These are phyloP conservation scores for Mesoclemmys tuberculata DNA, from an alignment of 2,113 vertebrate species.

Conservation along the genomic window DNA sequence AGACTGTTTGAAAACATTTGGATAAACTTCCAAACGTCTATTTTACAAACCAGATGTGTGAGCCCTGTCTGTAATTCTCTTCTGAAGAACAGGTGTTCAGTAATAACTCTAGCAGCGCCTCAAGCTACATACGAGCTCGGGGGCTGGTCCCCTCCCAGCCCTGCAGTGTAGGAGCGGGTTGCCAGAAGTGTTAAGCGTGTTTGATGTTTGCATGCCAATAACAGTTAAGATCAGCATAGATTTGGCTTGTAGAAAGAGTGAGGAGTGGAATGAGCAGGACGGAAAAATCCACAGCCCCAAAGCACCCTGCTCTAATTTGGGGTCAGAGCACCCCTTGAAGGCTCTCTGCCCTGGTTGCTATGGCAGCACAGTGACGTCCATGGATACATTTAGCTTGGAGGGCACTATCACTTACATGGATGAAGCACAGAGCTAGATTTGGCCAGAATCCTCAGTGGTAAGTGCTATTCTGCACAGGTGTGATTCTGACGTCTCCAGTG, in stretches of 20 bases:
- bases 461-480: background rate
- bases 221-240: slow-evolving; percentile 25
- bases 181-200: slow-evolving; percentile 25
- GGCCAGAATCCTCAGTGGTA: background rate
- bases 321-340: background rate
- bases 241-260: background rate
- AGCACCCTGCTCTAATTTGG: background rate
- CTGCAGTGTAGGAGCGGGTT: slow-evolving; percentile 44
- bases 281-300: background rate
- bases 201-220: slow-evolving; percentile 35
- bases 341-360: background rate
- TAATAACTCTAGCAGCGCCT: slow-evolving; percentile 78
- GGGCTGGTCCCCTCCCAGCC: slow-evolving; percentile 27
- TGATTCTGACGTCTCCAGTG: background rate
- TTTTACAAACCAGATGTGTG: slow-evolving; percentile 80
- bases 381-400: background rate
- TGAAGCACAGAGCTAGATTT: background rate
- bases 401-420: background rate
- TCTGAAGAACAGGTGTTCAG: slow-evolving; percentile 81
- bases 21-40: slow-evolving; percentile 76
- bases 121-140: slow-evolving; percentile 66
- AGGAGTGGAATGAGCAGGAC: background rate
- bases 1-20: slow-evolving; percentile 72
- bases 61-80: slow-evolving; percentile 75
- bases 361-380: background rate